These are phyloP conservation scores for Channa argus DNA, from an alignment of 2,113 vertebrate genomes.

Conservation along the genomic window DNA sequence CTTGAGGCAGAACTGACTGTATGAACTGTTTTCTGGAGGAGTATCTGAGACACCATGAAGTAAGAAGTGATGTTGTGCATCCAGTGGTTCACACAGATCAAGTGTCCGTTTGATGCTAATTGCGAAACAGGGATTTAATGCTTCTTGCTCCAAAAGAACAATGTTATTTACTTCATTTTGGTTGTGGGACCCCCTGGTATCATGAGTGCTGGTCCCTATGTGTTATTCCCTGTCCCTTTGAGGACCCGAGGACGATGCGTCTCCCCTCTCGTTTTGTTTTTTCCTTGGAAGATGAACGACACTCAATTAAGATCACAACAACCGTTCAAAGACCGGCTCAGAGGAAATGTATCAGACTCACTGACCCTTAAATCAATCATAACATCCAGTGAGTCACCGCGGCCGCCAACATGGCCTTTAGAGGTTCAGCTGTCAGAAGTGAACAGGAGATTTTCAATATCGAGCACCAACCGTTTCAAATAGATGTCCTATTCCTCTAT, in stretches of 20 bases:
- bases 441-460: conserved; percentile 4
- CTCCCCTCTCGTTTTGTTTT: conserved; percentile 14
- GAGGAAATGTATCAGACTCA: conserved; percentile 65
- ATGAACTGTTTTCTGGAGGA: no score
- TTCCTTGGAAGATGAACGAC: conserved; percentile 52
- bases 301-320: conserved; percentile 81
- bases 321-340: conserved; percentile 52
- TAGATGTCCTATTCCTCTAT: neutral
- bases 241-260: conserved; percentile 3
- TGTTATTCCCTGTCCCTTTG: conserved; percentile 5
- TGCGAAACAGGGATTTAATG: no score
- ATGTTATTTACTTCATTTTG: no score
- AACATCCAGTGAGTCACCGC: conserved; percentile 49
- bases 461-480: neutral
- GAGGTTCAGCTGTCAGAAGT: conserved; percentile 28
- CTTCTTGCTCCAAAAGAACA: no score
- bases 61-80: no score
- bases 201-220: neutral
- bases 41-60: no score
- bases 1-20: no score
- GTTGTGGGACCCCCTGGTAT: no score
- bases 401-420: conserved; percentile 28
- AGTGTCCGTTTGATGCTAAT: no score
- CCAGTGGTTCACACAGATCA: no score
- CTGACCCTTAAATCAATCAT: conserved; percentile 72